Percentiles rank a stretch among this genome's conserved stretches.
Evolutionary conservation across 2,113 vertebrate species (phyloP).

Genomic region (Epinephelus cyanopodus): DNA sequence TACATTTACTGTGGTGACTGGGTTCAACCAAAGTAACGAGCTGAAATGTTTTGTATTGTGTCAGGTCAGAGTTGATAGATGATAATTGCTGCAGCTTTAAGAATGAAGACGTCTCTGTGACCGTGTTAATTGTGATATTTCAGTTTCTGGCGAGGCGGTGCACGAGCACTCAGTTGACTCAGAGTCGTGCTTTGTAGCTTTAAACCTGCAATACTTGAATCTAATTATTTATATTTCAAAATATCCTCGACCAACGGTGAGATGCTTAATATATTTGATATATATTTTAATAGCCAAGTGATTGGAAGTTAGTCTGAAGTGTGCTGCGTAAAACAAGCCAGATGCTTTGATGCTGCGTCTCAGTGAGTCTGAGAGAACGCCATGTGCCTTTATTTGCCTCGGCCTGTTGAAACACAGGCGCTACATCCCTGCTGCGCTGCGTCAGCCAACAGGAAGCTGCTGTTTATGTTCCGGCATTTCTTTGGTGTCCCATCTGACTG

Average conservation of each 20-base stretch:
- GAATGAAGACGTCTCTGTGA: not conserved
- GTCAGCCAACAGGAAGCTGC: conserved; percentile 19
- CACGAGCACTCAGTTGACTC: conserved; percentile 44
- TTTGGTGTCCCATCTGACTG: conserved; percentile 14
- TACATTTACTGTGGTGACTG: too few relatives aligned
- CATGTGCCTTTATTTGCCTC: conserved; percentile 59
- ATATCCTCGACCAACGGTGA: conserved; percentile 54
- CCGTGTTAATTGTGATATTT: conserved; percentile 19
- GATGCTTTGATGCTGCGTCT: conserved; percentile 30
- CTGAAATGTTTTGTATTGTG: not conserved
- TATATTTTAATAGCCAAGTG: conserved; percentile 43
- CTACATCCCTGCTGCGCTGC: conserved; percentile 23
- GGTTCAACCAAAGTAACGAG: not conserved
- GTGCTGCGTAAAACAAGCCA: conserved; percentile 4
- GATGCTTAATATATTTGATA: conserved; percentile 62
- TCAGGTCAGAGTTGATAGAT: not conserved
- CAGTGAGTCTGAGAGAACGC: conserved; percentile 42
- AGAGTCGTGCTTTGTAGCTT: conserved; percentile 71
- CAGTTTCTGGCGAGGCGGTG: conserved; percentile 38
- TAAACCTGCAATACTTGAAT: conserved; percentile 87
- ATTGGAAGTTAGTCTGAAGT: conserved; percentile 29
- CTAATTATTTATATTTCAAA: conserved; percentile 71
- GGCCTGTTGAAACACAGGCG: not conserved
- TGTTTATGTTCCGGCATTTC: conserved; percentile 15
- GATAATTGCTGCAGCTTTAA: conserved; percentile 22